Percentiles rank a stretch among this genome's conserved stretches.
Evolutionary conservation across 2,888 invertebrate species (phyloP).

Genomic region (Anoplius nigerrimus): DNA sequence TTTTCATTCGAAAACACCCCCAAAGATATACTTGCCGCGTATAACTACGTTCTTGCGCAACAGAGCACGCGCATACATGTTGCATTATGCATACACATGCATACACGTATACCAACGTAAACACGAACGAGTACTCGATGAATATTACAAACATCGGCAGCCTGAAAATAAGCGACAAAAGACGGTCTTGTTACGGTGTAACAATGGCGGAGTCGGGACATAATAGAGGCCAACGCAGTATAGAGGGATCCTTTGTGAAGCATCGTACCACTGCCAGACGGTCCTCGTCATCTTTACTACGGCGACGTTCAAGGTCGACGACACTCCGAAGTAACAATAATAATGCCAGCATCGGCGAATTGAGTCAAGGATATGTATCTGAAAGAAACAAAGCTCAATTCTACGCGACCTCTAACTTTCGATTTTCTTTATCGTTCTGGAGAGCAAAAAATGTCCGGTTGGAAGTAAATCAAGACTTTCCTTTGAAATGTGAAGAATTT

Average conservation of each 20-base stretch:
- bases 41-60: too few relatives aligned
- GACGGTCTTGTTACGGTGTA: conserved; percentile 6
- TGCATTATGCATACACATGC: not conserved
- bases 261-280: not conserved
- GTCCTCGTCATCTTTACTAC: not conserved
- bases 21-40: too few relatives aligned
- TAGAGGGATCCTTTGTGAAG: not conserved
- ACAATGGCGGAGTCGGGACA: conserved; percentile 11
- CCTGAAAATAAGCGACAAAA: conserved; percentile 11
- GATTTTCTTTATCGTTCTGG: too few relatives aligned
- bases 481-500: too few relatives aligned
- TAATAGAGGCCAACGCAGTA: conserved; percentile 5
- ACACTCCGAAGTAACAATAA: not conserved
- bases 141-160: not conserved
- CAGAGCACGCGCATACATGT: too few relatives aligned
- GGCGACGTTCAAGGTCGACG: conserved; percentile 4
- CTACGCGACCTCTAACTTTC: too few relatives aligned
- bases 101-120: not conserved
- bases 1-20: too few relatives aligned
- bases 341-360: too few relatives aligned
- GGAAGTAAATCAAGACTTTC: too few relatives aligned
- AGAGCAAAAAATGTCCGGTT: too few relatives aligned
- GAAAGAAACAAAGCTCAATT: too few relatives aligned
- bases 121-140: not conserved
- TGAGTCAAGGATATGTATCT: too few relatives aligned